These are phyloP conservation scores for Notocelia uddmanniana DNA, from an alignment of 2,888 invertebrate species.

Conservation along the genomic window DNA sequence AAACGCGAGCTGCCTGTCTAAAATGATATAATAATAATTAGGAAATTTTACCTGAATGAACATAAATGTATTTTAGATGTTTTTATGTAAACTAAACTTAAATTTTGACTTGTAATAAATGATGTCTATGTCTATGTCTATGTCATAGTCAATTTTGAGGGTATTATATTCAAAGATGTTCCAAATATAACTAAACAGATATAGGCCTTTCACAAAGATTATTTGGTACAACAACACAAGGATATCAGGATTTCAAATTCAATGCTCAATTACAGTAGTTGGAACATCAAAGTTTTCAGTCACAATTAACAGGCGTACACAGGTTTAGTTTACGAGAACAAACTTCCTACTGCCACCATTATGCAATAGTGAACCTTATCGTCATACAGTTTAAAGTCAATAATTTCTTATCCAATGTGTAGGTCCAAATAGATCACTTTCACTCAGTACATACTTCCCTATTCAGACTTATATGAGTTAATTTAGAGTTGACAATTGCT, in stretches of 20 bases:
- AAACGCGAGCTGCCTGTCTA: no score
- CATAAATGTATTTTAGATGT: no score
- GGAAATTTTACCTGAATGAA: no score
- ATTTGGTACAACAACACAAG: not conserved
- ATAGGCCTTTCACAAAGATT: no score
- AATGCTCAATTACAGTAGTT: not conserved
- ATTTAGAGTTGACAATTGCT: not conserved
- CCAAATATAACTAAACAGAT: no score
- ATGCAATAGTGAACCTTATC: not conserved
- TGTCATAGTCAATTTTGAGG: no score
- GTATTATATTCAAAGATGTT: no score
- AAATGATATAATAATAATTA: no score
- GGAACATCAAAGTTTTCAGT: not conserved
- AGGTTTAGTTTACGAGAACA: conserved; percentile 4
- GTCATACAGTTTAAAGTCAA: not conserved
- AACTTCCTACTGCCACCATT: not conserved
- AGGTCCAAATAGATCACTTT: not conserved
- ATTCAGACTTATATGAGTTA: not conserved
- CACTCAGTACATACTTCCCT: not conserved
- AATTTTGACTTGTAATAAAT: no score
- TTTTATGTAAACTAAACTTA: no score
- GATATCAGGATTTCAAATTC: not conserved
- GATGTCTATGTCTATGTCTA: no score
- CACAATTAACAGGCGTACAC: conserved; percentile 8
- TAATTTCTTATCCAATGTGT: not conserved